These are phyloP conservation scores for Oreochromis tanganicae DNA, from an alignment of 2,113 vertebrate species.

Conservation along the genomic window DNA sequence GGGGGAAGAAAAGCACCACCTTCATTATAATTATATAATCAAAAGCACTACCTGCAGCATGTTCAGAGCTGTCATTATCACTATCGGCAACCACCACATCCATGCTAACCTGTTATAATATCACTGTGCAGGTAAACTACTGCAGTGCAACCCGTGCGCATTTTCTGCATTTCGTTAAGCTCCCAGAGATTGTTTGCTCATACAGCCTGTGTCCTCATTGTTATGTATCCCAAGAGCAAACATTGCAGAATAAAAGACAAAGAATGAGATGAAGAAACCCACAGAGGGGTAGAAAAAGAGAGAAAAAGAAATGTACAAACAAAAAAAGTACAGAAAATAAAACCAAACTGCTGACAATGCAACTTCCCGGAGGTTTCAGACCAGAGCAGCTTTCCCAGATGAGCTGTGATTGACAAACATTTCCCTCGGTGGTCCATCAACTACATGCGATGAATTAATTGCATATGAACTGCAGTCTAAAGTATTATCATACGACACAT, in stretches of 20 bases:
- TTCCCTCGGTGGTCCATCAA: neutral
- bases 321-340: neutral
- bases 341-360: slow-evolving; percentile 8
- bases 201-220: slow-evolving; percentile 39
- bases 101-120: neutral
- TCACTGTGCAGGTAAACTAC: slow-evolving; percentile 19
- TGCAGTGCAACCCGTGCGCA: slow-evolving; percentile 27
- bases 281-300: neutral
- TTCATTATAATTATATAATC: neutral
- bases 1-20: neutral
- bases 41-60: neutral
- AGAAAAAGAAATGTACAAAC: neutral
- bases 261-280: slow-evolving; percentile 3
- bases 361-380: neutral
- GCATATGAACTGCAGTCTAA: neutral
- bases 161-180: slow-evolving; percentile 31
- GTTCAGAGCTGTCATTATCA: neutral
- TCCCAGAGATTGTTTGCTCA: slow-evolving; percentile 41
- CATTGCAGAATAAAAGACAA: slow-evolving; percentile 29
- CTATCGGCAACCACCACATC: neutral
- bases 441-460: neutral
- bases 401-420: slow-evolving; percentile 17
- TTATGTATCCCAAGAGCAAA: slow-evolving; percentile 52
- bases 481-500: neutral
- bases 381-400: neutral